These are phyloP conservation scores for Ophioninae sp. DNA, from an alignment of 2,888 invertebrate genomes.

Conservation along the genomic window DNA sequence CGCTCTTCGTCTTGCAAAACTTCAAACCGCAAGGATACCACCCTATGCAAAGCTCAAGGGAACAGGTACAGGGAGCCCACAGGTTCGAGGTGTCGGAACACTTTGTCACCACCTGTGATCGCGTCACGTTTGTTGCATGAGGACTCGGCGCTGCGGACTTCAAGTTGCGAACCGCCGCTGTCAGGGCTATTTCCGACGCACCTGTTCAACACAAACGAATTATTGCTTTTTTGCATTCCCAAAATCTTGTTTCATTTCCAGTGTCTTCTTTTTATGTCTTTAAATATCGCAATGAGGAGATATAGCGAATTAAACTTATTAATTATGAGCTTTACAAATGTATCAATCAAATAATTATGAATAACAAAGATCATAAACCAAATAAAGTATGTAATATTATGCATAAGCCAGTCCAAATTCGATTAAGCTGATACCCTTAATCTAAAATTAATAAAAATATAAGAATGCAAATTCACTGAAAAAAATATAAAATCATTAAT, in stretches of 20 bases:
- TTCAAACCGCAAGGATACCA: conserved; percentile 98
- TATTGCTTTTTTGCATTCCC: not conserved
- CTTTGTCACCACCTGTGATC: conserved; percentile 73
- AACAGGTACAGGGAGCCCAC: conserved; percentile 91
- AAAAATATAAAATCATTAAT: too few species aligned
- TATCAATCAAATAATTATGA: too few species aligned
- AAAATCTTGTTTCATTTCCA: not conserved
- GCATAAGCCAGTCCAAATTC: too few species aligned
- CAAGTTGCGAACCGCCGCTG: conserved; percentile 88
- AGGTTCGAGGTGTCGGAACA: conserved; percentile 87
- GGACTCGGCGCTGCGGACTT: conserved; percentile 82
- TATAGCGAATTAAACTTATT: too few species aligned
- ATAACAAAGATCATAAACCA: too few species aligned
- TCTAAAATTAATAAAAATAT: too few species aligned
- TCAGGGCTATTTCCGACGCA: conserved; percentile 87
- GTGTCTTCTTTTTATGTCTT: too few species aligned
- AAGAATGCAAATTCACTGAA: too few species aligned
- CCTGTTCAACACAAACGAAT: conserved; percentile 81
- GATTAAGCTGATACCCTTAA: too few species aligned
- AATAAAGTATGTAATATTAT: too few species aligned
- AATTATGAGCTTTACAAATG: too few species aligned
- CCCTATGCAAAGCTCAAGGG: conserved; percentile 93
- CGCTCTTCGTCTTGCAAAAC: conserved; percentile 93
- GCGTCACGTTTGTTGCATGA: conserved; percentile 71
- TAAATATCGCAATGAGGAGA: too few species aligned